Evolutionary conservation across 2,888 invertebrate genomes (phyloP).

Genomic region (Lasioglossum oenotherae): DNA sequence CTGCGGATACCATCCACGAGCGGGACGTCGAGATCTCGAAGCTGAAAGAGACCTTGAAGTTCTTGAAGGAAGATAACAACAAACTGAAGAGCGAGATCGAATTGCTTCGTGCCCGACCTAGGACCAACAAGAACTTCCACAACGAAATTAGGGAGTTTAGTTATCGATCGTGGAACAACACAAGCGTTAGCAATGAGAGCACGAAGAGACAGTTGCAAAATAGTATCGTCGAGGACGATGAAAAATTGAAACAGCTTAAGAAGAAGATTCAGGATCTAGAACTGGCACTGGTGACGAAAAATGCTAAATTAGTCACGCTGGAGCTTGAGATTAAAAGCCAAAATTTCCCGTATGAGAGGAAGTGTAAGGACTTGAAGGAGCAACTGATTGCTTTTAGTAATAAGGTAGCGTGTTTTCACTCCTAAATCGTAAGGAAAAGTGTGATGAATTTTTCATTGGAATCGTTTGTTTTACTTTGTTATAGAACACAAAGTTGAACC

Average conservation of each 20-base stretch:
- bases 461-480: not conserved
- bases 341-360: conserved; percentile 77
- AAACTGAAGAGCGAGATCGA: conserved; percentile 1
- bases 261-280: conserved; percentile 75
- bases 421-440: not conserved
- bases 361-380: conserved; percentile 77
- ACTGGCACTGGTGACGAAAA: conserved; percentile 75
- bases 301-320: conserved; percentile 77
- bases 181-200: conserved; percentile 63
- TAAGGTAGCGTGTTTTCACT: conserved; percentile 63
- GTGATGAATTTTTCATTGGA: not conserved
- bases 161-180: not conserved
- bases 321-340: conserved; percentile 77
- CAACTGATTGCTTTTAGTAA: conserved; percentile 63
- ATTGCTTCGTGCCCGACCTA: not conserved
- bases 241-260: conserved; percentile 60
- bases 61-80: not conserved
- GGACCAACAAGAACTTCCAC: not conserved
- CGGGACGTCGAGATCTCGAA: conserved; percentile 52
- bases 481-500: conserved; percentile 58
- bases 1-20: not conserved
- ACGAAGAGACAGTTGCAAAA: conserved; percentile 71
- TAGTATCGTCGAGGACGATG: conserved; percentile 38
- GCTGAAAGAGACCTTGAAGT: conserved; percentile 37
- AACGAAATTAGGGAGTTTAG: not conserved